Evolutionary conservation across 2,888 invertebrate species (phyloP).

Genomic region (Stenchaetothrips biformis): DNA sequence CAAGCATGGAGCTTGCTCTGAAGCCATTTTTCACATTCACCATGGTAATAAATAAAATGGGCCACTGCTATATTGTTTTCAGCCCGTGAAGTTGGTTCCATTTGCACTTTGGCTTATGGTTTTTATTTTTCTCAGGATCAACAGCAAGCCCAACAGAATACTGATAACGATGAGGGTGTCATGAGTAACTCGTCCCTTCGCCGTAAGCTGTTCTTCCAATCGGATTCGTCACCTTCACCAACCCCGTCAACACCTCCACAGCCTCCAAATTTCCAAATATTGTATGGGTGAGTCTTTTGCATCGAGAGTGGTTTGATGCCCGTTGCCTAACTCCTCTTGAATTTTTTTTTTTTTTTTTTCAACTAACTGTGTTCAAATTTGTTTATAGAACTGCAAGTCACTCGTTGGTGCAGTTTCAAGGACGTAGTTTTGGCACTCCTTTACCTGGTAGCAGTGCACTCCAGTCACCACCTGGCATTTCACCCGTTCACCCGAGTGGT

Average conservation of each 20-base stretch:
- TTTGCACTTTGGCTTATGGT: no score
- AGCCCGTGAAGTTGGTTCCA: no score
- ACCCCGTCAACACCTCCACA: not conserved
- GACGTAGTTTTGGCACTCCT: slow-evolving; percentile 2
- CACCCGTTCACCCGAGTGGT: not conserved
- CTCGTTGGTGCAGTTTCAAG: not conserved
- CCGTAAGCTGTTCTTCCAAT: slow-evolving; percentile 35
- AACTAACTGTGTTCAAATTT: not conserved
- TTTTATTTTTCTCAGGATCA: not conserved
- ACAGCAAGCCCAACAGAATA: not conserved
- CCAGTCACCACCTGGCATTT: not conserved
- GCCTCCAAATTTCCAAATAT: not conserved
- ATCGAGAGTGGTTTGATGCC: not conserved
- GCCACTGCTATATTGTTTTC: no score
- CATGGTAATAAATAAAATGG: slow-evolving; percentile 39
- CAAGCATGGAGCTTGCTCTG: slow-evolving; percentile 57
- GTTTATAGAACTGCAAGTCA: not conserved
- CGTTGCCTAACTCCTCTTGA: not conserved
- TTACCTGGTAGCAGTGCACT: not conserved
- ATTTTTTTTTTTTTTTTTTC: not conserved
- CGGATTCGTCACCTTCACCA: slow-evolving; percentile 27
- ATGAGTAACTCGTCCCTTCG: slow-evolving; percentile 33
- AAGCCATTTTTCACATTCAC: slow-evolving; percentile 59
- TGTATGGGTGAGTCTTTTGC: not conserved
- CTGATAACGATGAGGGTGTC: slow-evolving; percentile 32